Percentiles rank a stretch among this genome's conserved stretches.
Evolutionary conservation across 2,797 vertebrate species (phyloP).

Genomic region (Geotrypetes seraphini): DNA sequence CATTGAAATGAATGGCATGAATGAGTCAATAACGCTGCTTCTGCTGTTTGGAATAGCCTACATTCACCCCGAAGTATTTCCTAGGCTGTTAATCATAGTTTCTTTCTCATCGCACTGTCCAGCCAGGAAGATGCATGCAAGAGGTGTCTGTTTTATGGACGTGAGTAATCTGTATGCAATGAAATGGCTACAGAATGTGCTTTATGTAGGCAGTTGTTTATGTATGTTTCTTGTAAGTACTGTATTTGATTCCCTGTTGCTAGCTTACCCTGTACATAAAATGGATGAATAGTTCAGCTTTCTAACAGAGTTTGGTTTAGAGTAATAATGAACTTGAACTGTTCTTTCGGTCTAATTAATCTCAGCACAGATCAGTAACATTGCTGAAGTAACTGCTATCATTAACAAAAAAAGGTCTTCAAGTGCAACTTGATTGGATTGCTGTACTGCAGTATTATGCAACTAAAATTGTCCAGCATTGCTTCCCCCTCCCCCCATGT

Average conservation of each 20-base stretch:
- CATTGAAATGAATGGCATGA: too few species aligned
- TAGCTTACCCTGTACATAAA: constrained; percentile 46
- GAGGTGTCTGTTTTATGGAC: too few species aligned
- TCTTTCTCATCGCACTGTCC: too few species aligned
- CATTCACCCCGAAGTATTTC: too few species aligned
- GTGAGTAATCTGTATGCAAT: too few species aligned
- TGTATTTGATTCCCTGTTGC: constrained; percentile 38
- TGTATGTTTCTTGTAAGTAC: constrained; percentile 31
- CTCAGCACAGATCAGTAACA: constrained; percentile 51
- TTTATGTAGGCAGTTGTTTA: too few species aligned
- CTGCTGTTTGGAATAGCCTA: too few species aligned
- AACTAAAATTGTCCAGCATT: constrained; percentile 3
- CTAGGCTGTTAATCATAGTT: too few species aligned
- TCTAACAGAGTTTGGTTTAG: constrained; percentile 45
- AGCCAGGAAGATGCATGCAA: too few species aligned
- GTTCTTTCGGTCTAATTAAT: constrained; percentile 43
- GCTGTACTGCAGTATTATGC: not conserved
- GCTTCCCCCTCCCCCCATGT: too few species aligned
- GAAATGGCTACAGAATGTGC: too few species aligned
- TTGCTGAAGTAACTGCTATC: constrained; percentile 47
- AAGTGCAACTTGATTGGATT: not conserved
- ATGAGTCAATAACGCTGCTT: too few species aligned
- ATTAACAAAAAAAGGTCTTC: constrained; percentile 27
- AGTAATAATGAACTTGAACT: constrained; percentile 41
- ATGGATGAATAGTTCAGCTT: constrained; percentile 52